Base-by-base conservation (phyloP, 1,140 invertebrate genomes). In the Diploscapter pachys region DNA sequence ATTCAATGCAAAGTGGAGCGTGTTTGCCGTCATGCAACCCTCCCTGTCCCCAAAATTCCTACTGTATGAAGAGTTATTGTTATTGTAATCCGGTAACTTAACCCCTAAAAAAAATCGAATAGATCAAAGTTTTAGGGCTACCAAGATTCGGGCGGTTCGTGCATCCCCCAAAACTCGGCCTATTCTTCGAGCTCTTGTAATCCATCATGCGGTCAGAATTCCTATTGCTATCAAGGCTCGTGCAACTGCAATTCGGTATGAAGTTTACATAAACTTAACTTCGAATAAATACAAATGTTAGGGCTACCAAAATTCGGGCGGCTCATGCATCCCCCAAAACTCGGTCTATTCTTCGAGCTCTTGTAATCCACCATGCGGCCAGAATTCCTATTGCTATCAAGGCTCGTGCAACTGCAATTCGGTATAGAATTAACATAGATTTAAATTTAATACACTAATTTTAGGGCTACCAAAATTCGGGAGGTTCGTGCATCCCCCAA, bases 11-110 rank as follows among this genome's bases (percentile, higher is more conserved):
- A 31, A 31, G 31, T 31, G 31, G 31, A 31, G 31, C 31, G 31
- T 31, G 31, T 31, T 31, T 31, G 1, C 31, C 31, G 31, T 31
- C 31, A 31, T 31, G 31, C 6, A 64, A 5, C 13, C 9, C 6
- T 6, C 66, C 53, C n/a, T 68, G 66, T 68, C 8, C 6, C 6
- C 66, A 52, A 9, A 68, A 68, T 48, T 68, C 66, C 11, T 68
- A 5, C 51, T 68, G 66, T 48, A 52, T 55, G 48, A 52, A 68
- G 66, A 55, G 66, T 48, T 55, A 52, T 6, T 68, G 66, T 2
- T 13, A n/a, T 48, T 68, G 63, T 31, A 65, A 65, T 31, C 13
- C 63, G 13, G 63, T 65, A 65, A 65, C 13, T 9, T 9, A 9
- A 13, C 63, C 51, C 9, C 1, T 9, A 6, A 65, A 8, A 6